Evolutionary conservation across 2,888 invertebrate genomes (phyloP).

Genomic region (Scaeva pyrastri): DNA sequence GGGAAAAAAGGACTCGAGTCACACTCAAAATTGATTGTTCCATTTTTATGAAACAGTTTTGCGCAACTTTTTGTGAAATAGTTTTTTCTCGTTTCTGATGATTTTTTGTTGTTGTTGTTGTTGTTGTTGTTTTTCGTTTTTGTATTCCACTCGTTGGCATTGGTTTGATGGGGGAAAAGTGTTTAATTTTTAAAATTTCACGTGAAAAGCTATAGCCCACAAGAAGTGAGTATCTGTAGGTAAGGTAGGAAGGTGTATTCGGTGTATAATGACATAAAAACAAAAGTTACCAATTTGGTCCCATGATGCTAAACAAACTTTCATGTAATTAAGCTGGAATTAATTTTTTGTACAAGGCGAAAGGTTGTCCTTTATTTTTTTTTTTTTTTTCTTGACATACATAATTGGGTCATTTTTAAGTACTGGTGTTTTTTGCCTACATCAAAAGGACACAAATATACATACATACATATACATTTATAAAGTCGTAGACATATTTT

Average conservation of each 20-base stretch:
- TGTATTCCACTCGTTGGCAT: neutral
- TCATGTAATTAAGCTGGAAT: constrained; percentile 63
- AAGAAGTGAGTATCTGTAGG: constrained; percentile 13
- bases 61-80: constrained; percentile 30
- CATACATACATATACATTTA: too few species aligned
- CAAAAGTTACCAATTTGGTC: constrained; percentile 40
- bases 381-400: neutral
- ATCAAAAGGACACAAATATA: neutral
- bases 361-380: constrained; percentile 5
- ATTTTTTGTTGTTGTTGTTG: neutral
- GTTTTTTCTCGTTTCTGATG: constrained; percentile 4
- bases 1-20: constrained; percentile 49
- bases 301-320: constrained; percentile 49
- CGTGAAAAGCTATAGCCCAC: constrained; percentile 53
- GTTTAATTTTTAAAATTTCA: constrained; percentile 35
- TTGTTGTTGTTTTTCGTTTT: constrained; percentile 4
- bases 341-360: constrained; percentile 31
- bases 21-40: constrained; percentile 71
- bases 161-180: neutral
- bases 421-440: constrained; percentile 12
- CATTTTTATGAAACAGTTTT: constrained; percentile 55
- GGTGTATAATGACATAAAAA: neutral
- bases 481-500: too few species aligned
- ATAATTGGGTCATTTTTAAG: constrained; percentile 48
- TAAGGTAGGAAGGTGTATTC: neutral